Conservation (phyloP, 2,113 vertebrate genomes). For the Tapirus terrestris region DNA sequence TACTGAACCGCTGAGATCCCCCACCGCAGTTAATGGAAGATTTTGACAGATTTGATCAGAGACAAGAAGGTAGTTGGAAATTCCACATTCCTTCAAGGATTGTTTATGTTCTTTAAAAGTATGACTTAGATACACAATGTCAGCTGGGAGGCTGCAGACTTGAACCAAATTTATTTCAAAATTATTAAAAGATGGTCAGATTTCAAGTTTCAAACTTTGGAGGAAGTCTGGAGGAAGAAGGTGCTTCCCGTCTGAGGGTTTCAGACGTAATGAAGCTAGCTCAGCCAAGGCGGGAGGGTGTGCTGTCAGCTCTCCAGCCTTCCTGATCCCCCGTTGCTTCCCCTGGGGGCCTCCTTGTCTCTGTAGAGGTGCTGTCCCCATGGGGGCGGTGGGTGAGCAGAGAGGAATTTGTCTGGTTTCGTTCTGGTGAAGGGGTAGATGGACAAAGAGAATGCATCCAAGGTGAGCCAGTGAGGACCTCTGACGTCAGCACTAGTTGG, state of each 20-base stretch:
- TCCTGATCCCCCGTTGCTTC: neutral
- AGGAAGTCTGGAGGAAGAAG: neutral
- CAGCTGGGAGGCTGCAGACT: neutral
- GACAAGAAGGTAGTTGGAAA: neutral
- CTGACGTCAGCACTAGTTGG: neutral
- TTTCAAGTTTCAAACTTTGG: slow-evolving; percentile 1
- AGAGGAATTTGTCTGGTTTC: neutral
- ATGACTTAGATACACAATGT: neutral
- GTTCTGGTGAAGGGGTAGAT: neutral
- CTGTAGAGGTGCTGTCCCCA: neutral
- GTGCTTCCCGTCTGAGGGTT: neutral
- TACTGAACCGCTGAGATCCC: neutral
- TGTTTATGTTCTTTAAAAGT: neutral
- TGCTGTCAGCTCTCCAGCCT: neutral
- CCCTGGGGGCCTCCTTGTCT: neutral
- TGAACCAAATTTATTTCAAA: slow-evolving; percentile 17
- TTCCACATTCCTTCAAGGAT: neutral
- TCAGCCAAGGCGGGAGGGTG: neutral
- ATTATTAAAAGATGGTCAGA: neutral
- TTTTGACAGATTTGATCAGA: neutral
- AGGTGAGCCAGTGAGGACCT: neutral
- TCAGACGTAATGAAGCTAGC: neutral
- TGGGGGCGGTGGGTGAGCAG: neutral
- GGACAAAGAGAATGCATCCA: neutral
- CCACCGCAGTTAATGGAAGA: neutral